Conservation (phyloP, 2,888 invertebrate genomes). For the Platycheirus rosarum region DNA sequence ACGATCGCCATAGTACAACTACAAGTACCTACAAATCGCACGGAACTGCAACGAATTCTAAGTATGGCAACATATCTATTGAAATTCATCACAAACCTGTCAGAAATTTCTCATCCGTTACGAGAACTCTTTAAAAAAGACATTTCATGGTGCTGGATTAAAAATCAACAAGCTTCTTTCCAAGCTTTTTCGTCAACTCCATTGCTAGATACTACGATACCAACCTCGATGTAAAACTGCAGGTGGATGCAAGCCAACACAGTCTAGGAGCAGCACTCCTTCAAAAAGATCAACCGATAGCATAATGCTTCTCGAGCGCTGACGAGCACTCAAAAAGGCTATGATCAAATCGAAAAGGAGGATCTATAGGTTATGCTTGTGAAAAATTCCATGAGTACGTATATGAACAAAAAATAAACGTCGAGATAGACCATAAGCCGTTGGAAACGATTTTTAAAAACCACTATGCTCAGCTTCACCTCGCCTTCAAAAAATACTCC, state of each 20-base stretch:
- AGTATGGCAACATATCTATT: constrained; percentile 46
- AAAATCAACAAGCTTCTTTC: constrained; percentile 56
- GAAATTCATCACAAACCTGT: constrained; percentile 52
- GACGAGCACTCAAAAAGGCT: constrained; percentile 69
- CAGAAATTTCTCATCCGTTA: constrained; percentile 74
- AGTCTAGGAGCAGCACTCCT: constrained; percentile 77
- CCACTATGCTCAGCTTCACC: constrained; percentile 56
- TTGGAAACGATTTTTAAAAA: constrained; percentile 76
- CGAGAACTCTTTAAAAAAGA: constrained; percentile 58
- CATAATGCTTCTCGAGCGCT: constrained; percentile 76
- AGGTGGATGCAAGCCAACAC: constrained; percentile 71
- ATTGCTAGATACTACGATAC: constrained; percentile 76
- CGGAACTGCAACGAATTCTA: constrained; percentile 62
- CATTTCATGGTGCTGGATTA: constrained; percentile 44
- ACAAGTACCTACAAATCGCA: constrained; percentile 56
- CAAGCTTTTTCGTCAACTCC: constrained; percentile 65
- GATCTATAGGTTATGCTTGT: constrained; percentile 63
- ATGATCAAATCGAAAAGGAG: constrained; percentile 64
- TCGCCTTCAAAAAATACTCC: constrained; percentile 76
- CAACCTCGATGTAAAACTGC: constrained; percentile 75
- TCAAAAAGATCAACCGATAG: constrained; percentile 78
- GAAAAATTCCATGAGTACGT: constrained; percentile 76
- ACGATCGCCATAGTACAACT: constrained; percentile 75
- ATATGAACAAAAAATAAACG: constrained; percentile 54
- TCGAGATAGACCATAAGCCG: constrained; percentile 76